phyloP scores from a whole-genome alignment of 2,888 invertebrate genomes.

The Lithosia quadra region DNA sequence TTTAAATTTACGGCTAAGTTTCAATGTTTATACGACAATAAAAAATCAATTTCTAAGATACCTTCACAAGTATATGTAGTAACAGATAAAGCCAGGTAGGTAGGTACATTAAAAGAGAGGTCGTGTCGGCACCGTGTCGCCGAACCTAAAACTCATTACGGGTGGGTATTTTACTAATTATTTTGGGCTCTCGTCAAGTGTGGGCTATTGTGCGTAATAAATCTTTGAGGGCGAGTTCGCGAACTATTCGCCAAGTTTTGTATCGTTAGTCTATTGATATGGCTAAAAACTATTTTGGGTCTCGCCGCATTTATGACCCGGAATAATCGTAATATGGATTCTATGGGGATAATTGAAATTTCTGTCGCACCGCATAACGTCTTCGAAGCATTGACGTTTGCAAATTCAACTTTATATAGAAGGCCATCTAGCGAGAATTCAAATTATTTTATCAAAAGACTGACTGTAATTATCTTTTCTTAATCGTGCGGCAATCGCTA shows the following conservation, averaged over 20 bases:
- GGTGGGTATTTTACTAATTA: constrained; percentile 37
- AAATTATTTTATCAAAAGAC: too few relatives aligned
- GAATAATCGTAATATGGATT: constrained; percentile 1
- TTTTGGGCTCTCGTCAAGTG: constrained; percentile 35
- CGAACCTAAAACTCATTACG: not conserved
- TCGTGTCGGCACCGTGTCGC: constrained; percentile 15
- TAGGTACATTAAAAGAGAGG: not conserved
- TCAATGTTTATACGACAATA: too few relatives aligned
- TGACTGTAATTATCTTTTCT: too few relatives aligned
- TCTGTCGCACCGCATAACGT: not conserved
- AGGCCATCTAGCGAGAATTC: too few relatives aligned
- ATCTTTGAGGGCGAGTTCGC: constrained; percentile 35
- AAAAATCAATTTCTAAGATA: too few relatives aligned
- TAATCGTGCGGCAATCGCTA: too few relatives aligned
- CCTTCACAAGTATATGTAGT: too few relatives aligned
- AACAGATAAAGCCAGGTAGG: too few relatives aligned
- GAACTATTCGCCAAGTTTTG: constrained; percentile 24
- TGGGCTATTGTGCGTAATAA: constrained; percentile 38
- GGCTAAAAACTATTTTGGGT: constrained; percentile 26
- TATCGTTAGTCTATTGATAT: constrained; percentile 23
- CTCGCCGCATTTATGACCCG: constrained; percentile 14
- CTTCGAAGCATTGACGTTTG: not conserved
- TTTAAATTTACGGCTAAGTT: too few relatives aligned
- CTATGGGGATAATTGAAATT: constrained; percentile 6
- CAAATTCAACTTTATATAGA: too few relatives aligned